Conservation (phyloP, 2,888 invertebrate species). For the Tanytarsus gracilentus region DNA sequence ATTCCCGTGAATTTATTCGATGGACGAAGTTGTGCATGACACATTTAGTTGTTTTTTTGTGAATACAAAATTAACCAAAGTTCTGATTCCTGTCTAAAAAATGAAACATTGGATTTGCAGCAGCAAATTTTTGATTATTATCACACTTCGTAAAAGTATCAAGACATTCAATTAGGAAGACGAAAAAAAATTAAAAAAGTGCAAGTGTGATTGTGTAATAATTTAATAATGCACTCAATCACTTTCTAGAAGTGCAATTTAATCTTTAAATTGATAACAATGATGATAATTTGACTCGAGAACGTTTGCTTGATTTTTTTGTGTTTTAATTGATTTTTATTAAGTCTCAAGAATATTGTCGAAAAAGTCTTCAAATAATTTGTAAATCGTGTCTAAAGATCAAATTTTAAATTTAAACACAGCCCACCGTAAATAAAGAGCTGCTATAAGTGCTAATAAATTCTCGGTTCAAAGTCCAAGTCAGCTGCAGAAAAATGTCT, state of each 20-base stretch:
- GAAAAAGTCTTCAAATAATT: too few relatives aligned
- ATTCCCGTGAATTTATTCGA: too few relatives aligned
- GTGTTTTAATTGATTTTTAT: too few relatives aligned
- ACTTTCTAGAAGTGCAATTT: too few relatives aligned
- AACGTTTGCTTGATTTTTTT: too few relatives aligned
- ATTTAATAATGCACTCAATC: too few relatives aligned
- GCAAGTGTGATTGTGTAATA: too few relatives aligned
- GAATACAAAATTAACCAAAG: not conserved
- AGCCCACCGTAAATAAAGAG: not conserved
- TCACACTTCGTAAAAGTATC: not conserved
- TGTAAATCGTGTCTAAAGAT: too few relatives aligned
- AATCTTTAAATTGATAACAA: too few relatives aligned
- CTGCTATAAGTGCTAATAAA: not conserved
- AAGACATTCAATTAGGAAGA: not conserved
- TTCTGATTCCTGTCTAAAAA: not conserved
- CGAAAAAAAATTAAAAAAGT: not conserved
- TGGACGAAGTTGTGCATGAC: too few relatives aligned
- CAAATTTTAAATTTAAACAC: not conserved
- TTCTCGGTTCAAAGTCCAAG: not conserved
- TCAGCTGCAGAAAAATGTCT: slow-evolving; percentile 1
- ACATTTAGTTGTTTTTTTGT: not conserved
- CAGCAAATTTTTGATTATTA: slow-evolving; percentile 1
- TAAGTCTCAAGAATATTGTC: too few relatives aligned
- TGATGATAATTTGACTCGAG: too few relatives aligned
- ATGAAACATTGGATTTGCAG: slow-evolving; percentile 5